Percentiles rank a stretch among this genome's conserved stretches.
These are phyloP conservation scores for Philhelius pedissequus DNA, from an alignment of 2,888 invertebrate genomes.

Conservation along the genomic window DNA sequence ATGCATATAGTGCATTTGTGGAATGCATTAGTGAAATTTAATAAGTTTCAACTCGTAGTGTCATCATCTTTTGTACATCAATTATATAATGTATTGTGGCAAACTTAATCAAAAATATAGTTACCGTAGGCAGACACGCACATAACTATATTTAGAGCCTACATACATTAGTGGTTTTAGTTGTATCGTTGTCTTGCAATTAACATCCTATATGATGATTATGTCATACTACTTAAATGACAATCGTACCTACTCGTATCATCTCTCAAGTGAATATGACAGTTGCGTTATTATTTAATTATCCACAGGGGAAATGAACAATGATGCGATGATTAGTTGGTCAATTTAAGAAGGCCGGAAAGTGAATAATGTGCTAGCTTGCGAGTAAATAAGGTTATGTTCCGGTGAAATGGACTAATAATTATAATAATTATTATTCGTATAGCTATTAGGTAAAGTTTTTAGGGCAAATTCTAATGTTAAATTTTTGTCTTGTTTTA, in stretches of 20 bases:
- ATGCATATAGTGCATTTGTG: neutral
- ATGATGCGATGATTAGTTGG: slow-evolving; percentile 51
- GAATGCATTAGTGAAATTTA: neutral
- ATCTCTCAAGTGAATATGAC: slow-evolving; percentile 28
- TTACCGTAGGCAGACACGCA: slow-evolving; percentile 38
- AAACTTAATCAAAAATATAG: slow-evolving; percentile 57
- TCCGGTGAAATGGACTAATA: neutral
- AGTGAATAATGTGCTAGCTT: slow-evolving; percentile 5
- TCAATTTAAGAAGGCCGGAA: slow-evolving; percentile 49
- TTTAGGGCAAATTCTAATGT: neutral
- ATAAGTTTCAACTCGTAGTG: neutral
- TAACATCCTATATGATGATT: slow-evolving; percentile 46
- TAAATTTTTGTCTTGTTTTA: neutral
- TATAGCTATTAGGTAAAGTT: neutral
- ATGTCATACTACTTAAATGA: slow-evolving; percentile 47
- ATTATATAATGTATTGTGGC: neutral
- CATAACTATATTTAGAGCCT: slow-evolving; percentile 16
- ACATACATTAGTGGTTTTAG: neutral
- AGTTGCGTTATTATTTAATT: slow-evolving; percentile 55
- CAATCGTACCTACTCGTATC: neutral
- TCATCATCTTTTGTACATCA: slow-evolving; percentile 3
- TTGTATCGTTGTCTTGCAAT: slow-evolving; percentile 31
- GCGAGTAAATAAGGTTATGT: neutral
- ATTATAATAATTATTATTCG: neutral
- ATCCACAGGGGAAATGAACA: slow-evolving; percentile 45